phyloP scores from a whole-genome alignment of 2,113 vertebrate species.

The Probosciger aterrimus region DNA sequence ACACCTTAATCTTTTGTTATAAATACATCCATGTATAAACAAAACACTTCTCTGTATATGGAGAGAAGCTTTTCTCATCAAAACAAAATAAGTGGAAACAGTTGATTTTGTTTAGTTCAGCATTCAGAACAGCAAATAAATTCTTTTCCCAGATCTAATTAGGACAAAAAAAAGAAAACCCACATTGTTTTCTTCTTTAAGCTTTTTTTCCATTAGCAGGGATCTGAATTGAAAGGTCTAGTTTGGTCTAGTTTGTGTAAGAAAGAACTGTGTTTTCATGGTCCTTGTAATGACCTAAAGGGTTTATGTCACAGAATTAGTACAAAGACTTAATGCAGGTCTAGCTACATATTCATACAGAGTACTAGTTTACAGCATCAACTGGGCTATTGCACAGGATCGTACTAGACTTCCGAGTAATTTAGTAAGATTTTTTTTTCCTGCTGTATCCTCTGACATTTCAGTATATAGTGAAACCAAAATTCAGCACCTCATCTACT shows the following conservation, averaged over 20 bases:
- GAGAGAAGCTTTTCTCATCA: neutral
- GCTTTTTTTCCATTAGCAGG: neutral
- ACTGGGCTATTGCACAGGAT: neutral
- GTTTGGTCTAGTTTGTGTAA: neutral
- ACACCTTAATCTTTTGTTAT: neutral
- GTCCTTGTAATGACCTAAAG: neutral
- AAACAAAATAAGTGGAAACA: neutral
- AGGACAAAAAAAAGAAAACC: neutral
- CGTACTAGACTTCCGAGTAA: neutral
- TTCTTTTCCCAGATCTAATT: neutral
- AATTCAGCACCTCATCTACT: neutral
- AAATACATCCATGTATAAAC: neutral
- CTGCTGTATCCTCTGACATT: neutral
- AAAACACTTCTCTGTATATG: neutral
- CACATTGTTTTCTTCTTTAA: neutral
- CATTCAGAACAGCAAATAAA: neutral
- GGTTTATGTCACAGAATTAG: neutral
- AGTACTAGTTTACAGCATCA: neutral
- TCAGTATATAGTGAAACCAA: neutral
- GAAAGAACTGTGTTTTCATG: neutral
- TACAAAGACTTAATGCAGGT: neutral
- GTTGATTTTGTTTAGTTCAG: neutral
- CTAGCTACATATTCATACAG: neutral
- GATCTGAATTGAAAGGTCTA: neutral
- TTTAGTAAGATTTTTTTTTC: neutral